A percentile compares a stretch with the other conserved stretches of the same genome.
Conservation (phyloP, 2,113 vertebrate genomes). For the Mus spicilegus region DNA sequence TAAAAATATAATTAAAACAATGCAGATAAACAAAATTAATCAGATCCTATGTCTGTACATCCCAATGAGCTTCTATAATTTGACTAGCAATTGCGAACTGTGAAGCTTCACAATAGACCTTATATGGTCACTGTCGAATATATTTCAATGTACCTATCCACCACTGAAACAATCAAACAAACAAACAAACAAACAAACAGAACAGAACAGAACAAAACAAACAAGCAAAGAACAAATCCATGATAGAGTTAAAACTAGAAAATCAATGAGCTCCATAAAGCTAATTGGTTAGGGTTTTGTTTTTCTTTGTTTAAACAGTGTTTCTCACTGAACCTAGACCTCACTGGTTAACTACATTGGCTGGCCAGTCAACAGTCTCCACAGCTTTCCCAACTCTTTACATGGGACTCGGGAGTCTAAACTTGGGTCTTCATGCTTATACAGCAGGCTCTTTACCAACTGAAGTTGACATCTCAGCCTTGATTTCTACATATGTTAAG, state of each 20-base stretch:
- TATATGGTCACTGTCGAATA: background rate
- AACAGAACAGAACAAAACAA: too few species aligned
- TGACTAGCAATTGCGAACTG: background rate
- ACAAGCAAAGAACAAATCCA: background rate
- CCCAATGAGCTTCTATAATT: background rate
- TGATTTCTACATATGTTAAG: slow-evolving; percentile 11
- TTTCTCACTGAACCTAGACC: background rate
- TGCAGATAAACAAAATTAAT: background rate
- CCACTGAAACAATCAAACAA: background rate
- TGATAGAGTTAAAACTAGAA: background rate
- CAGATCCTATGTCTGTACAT: background rate
- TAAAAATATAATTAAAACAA: background rate
- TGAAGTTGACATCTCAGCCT: too few species aligned
- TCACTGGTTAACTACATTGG: background rate
- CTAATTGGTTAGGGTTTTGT: background rate
- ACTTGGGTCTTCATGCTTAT: background rate
- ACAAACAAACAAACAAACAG: too few species aligned
- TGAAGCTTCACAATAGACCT: background rate
- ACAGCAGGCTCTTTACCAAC: background rate
- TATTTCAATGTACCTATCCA: background rate
- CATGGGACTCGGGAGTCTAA: background rate
- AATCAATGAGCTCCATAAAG: background rate
- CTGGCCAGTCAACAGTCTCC: too few species aligned
- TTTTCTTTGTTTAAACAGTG: too few species aligned
- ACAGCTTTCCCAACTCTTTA: background rate